Base-by-base conservation (phyloP, 2,113 vertebrate species). In the Vimba vimba region DNA sequence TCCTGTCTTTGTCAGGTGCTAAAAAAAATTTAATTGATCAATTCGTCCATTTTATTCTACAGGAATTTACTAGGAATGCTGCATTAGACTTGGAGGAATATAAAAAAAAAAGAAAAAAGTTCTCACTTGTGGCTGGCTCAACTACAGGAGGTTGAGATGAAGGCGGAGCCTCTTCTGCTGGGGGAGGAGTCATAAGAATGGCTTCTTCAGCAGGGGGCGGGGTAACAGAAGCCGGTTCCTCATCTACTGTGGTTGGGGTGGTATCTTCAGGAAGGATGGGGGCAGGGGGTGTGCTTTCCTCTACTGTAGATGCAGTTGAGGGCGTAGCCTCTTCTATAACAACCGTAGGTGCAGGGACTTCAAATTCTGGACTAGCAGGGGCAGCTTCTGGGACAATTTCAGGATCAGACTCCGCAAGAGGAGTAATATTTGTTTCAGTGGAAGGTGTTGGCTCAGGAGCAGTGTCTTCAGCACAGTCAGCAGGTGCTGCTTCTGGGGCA, bases 101-200 rank as follows among this genome's bases (percentile, higher is more conserved):
- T 55, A 15, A 33, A 33, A 33, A 15, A 17, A 50, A 50, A 52
- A 6, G 0, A 9, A 36, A 39, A 47, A 3, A 12, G 25, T 62
- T 55, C 62, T 84, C 76, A 84, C 66, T 82, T 21, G 23, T 4
- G 13, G 52, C 25, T 71, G 75, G 25, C n/a, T 59, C 73, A 64
- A 59, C 39, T 60, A 8, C 62, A 33, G 39, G 30, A 79, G 43
- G 69, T 30, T 86, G 69, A 50, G 86, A 7, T 81, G n/a, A 66
- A 21, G 43, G 43, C 0, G 3, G 55, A 6, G 43, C 2, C 10
- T 39, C 8, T 19, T 60, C 19, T 4, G 6, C 36, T 47, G 59
- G 15, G 33, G 79, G 27, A 33, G 83, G 36, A 12, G 25, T 25
- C 57, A 81, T 8, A 6, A 74, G 45, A n/a, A 25, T 69, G 69